Base-by-base conservation (phyloP, 2,888 invertebrate genomes). In the Lathronympha strigana region DNA sequence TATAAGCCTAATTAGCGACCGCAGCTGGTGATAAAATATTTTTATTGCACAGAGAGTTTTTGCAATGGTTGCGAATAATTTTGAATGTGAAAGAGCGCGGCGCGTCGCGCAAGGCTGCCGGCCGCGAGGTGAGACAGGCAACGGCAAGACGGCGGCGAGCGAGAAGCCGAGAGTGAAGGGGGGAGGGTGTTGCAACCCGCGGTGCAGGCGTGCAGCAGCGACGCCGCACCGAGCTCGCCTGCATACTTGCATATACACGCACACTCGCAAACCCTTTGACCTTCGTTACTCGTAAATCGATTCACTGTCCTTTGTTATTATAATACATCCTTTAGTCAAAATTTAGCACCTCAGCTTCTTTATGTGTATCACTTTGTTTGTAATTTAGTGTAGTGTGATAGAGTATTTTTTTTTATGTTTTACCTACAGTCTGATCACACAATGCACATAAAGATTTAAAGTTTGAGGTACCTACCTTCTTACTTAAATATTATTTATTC, bases 91-190 rank as follows among this genome's bases (percentile, higher is more conserved):
- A 91, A 89, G 85, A 91, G 91, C 90, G 92, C 92, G 92, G 91
- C 92, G 92, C 92, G 91, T 90, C 90, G 91, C 90, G 90, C 90
- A 89, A 90, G 90, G 91, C 90, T 90, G 90, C 90, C 91, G 92
- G 91, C 92, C 91, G 92, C 91, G 90, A 91, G 91, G 90, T 90
- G 92, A 91, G 92, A 92, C 91, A 90, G 90, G 91, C 90, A 90
- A 89, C 90, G 90, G 90, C 90, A 89, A 90, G 91, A 89, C 90
- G 87, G 86, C 88, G 85, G 84, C 88, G 92, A 90, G 88, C 84
- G 91, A 90, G 90, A 90, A 90, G 85, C 86, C 87, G 88, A 84
- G 88, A 90, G 88, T 80, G 89, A 90, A 87, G 91, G 89, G 91
- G 92, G 90, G 91, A 90, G 92, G 90, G 92, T 90, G 89, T 90